These are phyloP conservation scores for Tenebrio molitor DNA, from an alignment of 1,140 invertebrate species.

Conservation along the genomic window DNA sequence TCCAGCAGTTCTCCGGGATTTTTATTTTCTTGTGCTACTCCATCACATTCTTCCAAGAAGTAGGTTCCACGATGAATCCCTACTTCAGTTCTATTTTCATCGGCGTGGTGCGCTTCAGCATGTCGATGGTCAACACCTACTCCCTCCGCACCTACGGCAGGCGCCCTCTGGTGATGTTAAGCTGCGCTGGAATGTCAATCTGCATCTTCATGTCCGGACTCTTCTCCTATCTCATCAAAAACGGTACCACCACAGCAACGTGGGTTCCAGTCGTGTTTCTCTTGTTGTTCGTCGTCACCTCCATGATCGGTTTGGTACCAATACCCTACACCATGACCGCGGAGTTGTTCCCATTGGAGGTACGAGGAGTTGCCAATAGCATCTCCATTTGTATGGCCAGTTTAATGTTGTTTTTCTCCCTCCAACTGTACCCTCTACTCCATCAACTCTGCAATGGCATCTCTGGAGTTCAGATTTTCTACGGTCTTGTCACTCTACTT, in stretches of 20 bases:
- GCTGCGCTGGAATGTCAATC: slow-evolving; percentile 68
- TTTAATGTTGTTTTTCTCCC: slow-evolving; percentile 14
- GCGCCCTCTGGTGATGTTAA: slow-evolving; percentile 68
- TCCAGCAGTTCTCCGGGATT: slow-evolving; percentile 74
- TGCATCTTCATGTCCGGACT: slow-evolving; percentile 70
- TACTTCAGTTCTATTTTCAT: slow-evolving; percentile 73
- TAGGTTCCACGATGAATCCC: slow-evolving; percentile 67
- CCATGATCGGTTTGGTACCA: slow-evolving; percentile 71
- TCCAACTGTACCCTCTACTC: slow-evolving; percentile 14
- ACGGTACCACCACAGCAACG: slow-evolving; percentile 44
- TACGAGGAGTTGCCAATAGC: slow-evolving; percentile 72
- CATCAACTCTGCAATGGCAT: background rate
- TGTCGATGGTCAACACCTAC: slow-evolving; percentile 70
- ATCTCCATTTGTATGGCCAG: slow-evolving; percentile 49
- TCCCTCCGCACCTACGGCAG: slow-evolving; percentile 68
- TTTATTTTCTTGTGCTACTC: slow-evolving; percentile 79
- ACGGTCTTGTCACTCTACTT: slow-evolving; percentile 74
- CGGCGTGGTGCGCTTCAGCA: slow-evolving; percentile 74
- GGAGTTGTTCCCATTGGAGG: slow-evolving; percentile 73
- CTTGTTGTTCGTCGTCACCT: slow-evolving; percentile 68
- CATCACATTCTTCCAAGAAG: slow-evolving; percentile 72
- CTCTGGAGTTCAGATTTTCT: slow-evolving; percentile 75
- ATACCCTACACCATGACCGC: slow-evolving; percentile 76
- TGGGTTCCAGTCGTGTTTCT: slow-evolving; percentile 57
- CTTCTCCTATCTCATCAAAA: slow-evolving; percentile 66